Percentiles rank a stretch among this genome's conserved stretches.
Evolutionary conservation across 2,113 vertebrate species (phyloP).

Genomic region (Corapipo altera): DNA sequence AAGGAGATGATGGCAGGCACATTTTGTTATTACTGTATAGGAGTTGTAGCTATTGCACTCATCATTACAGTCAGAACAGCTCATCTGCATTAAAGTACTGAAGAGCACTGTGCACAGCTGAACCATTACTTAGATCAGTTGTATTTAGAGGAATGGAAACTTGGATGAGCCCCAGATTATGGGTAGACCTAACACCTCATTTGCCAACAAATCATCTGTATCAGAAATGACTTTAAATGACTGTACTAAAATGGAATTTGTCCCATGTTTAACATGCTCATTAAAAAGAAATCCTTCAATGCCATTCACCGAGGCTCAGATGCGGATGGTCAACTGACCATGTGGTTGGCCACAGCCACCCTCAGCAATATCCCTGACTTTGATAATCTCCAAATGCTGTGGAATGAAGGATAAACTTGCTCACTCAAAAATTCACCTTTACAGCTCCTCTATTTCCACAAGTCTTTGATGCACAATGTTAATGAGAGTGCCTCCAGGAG

Average conservation of each 20-base stretch:
- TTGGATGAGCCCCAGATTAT: background rate
- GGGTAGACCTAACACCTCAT: background rate
- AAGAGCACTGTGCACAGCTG: background rate
- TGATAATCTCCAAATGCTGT: background rate
- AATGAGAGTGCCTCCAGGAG: background rate
- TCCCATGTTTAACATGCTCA: background rate
- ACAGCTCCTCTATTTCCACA: background rate
- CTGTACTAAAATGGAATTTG: conserved; percentile 14
- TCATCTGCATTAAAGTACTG: background rate
- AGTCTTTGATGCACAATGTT: background rate
- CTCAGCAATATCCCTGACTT: background rate
- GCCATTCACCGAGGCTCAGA: background rate
- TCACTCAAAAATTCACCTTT: background rate
- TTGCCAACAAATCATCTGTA: conserved; percentile 18
- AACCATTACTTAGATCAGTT: background rate
- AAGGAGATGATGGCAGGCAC: background rate
- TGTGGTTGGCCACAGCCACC: background rate
- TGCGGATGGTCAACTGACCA: background rate
- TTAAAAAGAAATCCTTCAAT: conserved; percentile 31
- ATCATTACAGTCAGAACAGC: background rate
- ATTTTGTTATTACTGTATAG: background rate
- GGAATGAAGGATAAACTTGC: background rate
- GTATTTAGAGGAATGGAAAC: background rate
- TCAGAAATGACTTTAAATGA: conserved; percentile 20
- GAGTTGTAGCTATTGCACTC: background rate